Evolutionary conservation across 2,888 invertebrate species (phyloP), one percentile per base, ranked within the genome.

Genomic region (Malachius bipustulatus): DNA sequence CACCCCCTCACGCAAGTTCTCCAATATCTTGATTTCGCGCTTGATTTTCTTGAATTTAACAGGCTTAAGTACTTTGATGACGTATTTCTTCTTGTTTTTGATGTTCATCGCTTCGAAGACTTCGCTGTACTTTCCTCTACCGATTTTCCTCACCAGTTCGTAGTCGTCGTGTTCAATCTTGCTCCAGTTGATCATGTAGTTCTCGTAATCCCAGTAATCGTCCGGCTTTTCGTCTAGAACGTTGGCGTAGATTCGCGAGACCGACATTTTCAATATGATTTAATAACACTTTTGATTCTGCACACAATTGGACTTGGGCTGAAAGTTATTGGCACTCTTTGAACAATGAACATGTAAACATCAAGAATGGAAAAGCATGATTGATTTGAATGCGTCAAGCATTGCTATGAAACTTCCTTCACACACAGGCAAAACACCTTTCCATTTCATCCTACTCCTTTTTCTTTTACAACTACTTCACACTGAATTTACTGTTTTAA

Each of bases 121-220:
- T 36, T 52, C 52, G 40, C 54, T 54, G 43, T 52, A 52, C 35
- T 52, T 52, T 11, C 52, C 52, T 24, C 52, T 32, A 2, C 52
- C 52, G 9, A 52, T 39, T 38, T 50, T 50, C 27, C 43, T 41
- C 2, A 41, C 43, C 15, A 52, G 30, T 11, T 40, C 38, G 39
- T 48, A 52, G 37, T 46, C 45, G 14, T 52, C 51, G 19, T 43
- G 32, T 16, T 45, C 42, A 26, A 43, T 33, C 13, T 49, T 45
- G 6, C 34, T 45, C 4, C 35, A 40, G 26, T 47, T 45, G 11
- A 47, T 47, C 4, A 35, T 38, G 31, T 43, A 52, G 15, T 36
- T 41, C 26, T 52, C 52, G 36, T 51, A 51, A 32, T 52, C 47
- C 42, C 46, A 52, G 30, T 47, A 52, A 14, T 52, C 51, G 15